These are phyloP conservation scores for Rhizoglyphus robini DNA, from an alignment of 1,140 invertebrate species.

Conservation along the genomic window DNA sequence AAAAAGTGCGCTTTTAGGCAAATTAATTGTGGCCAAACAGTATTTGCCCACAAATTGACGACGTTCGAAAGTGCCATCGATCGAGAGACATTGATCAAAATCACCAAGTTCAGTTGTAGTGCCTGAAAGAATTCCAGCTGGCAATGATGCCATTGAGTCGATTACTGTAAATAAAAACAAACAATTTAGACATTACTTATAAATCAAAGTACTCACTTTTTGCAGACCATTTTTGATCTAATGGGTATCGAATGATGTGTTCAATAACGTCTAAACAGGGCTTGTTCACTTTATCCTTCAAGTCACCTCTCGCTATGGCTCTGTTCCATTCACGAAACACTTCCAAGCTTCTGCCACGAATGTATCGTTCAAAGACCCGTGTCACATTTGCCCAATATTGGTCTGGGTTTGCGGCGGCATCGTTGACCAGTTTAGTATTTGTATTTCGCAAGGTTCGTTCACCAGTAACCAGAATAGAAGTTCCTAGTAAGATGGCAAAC, in stretches of 20 bases:
- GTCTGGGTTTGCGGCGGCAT: background rate
- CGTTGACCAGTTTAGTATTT: too few species aligned
- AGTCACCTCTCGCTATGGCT: background rate
- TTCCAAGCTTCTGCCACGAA: background rate
- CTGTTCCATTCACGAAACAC: background rate
- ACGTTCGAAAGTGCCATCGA: conserved; percentile 7
- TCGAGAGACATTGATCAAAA: conserved; percentile 21
- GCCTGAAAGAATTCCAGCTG: conserved; percentile 20
- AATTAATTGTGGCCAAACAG: conserved; percentile 17
- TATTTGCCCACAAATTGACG: conserved; percentile 20
- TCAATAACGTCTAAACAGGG: background rate
- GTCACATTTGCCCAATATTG: background rate
- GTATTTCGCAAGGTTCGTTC: too few species aligned
- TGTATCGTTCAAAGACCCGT: background rate
- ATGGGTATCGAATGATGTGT: background rate
- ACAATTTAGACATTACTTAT: background rate
- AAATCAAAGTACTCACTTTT: conserved; percentile 4
- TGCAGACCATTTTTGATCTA: background rate
- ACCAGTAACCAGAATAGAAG: too few species aligned
- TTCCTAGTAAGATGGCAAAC: too few species aligned
- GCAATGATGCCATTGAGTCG: conserved; percentile 16
- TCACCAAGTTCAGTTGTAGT: conserved; percentile 21
- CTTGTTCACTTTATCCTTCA: background rate
- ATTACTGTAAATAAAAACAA: conserved; percentile 18
- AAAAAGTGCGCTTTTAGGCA: background rate